Evolutionary conservation across 2,113 vertebrate species (phyloP), one percentile per base, ranked within the genome.

Genomic region (Sitta europaea): DNA sequence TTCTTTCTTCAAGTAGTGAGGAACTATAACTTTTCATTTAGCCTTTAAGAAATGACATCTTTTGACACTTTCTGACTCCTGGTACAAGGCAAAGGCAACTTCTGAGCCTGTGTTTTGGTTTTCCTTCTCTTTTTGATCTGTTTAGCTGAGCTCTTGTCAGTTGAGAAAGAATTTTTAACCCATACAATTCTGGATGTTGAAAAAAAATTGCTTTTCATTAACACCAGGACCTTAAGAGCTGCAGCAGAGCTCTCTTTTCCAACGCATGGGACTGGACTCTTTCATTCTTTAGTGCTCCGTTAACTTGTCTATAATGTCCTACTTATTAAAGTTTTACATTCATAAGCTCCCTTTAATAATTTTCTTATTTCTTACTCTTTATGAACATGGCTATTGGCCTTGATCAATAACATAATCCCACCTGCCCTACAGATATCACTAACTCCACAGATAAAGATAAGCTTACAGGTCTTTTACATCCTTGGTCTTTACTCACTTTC

Each of bases 21-120:
- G 90, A 95, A 82, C 62, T 80, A n/a, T 78, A 79, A 95, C 93
- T 96, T 97, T 96, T 96, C 95, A 92, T 94, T 51, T 96, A 96
- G 90, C 63, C 97, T 96, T 95, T 89, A 94, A 97, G 87, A 71
- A 86, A 92, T 59, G 86, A 88, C 63, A 95, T 91, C 92, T 57
- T 97, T 95, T 97, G 66, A 96, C 90, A 96, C 66, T 68, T 92
- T 95, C 93, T 91, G 90, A 97, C 96, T 96, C 90, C 86, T 3
- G 9, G 73, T 86, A 70, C 77, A 87, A 94, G 95, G 92, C 83
- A 96, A 93, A 96, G 86, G 59, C 83, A 80, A 70, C 68, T 92
- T 92, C 59, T 76, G 83, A 97, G 92, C 83, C 88, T 59, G 66
- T 90, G 94, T 94, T 96, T 95, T 95, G 65, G 91, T 94, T 93